These are phyloP conservation scores for Psilopsiagon aymara DNA, from an alignment of 2,113 vertebrate genomes.

Conservation along the genomic window DNA sequence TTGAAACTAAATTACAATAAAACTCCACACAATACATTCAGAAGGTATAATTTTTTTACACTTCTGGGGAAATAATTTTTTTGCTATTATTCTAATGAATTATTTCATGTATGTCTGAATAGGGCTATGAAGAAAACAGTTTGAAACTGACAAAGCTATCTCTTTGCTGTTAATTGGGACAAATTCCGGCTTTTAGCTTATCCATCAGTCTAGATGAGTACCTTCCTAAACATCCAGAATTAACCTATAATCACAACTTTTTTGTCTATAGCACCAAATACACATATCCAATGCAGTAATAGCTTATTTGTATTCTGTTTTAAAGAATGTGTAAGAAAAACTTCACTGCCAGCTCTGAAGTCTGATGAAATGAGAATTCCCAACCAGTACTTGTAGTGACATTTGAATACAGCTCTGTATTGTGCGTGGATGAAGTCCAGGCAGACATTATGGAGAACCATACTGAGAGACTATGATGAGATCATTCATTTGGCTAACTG, in stretches of 20 bases:
- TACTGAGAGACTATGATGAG: neutral
- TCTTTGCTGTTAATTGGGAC: neutral
- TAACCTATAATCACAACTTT: neutral
- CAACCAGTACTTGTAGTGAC: neutral
- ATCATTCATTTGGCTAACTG: neutral
- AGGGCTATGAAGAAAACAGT: neutral
- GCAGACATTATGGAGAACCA: neutral
- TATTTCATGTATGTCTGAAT: neutral
- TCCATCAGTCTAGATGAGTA: neutral
- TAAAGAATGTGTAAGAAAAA: neutral
- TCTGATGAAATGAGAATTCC: neutral
- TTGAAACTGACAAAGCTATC: neutral
- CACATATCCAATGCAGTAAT: neutral
- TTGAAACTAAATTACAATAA: neutral
- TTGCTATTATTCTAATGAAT: neutral
- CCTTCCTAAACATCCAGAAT: neutral
- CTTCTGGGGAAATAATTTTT: neutral
- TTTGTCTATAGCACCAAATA: neutral
- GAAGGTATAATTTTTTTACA: neutral
- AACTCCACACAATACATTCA: neutral
- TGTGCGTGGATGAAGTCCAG: neutral
- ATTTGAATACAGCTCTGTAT: neutral
- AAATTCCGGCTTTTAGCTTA: neutral
- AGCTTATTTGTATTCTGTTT: neutral
- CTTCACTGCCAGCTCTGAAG: neutral